Percentiles rank a stretch among this genome's conserved stretches.
phyloP scores from a whole-genome alignment of 2,797 vertebrate genomes.

The Takifugu rubripes region DNA sequence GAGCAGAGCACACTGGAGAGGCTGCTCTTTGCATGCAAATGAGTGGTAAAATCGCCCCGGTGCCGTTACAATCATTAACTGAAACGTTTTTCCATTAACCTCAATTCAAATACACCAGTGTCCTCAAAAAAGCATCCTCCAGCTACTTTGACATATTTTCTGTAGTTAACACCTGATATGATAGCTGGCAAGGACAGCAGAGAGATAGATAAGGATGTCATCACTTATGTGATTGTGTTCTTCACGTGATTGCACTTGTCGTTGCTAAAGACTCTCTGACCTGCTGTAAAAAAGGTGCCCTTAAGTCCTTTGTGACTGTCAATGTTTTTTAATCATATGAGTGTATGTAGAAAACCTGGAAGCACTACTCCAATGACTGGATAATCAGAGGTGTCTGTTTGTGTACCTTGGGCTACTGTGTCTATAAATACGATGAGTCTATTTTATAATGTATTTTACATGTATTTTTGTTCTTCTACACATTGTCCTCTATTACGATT shows the following conservation, averaged over 20 bases:
- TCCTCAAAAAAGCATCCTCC: not conserved
- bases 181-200: not conserved
- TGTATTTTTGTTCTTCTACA: too few species aligned
- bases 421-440: too few species aligned
- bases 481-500: too few species aligned
- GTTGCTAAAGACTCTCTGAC: conserved; percentile 4
- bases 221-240: not conserved
- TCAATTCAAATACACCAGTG: conserved; percentile 4
- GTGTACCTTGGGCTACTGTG: too few species aligned
- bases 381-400: too few species aligned
- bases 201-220: not conserved
- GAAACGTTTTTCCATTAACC: conserved; percentile 6
- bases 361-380: too few species aligned
- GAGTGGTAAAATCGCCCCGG: conserved; percentile 6
- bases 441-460: too few species aligned
- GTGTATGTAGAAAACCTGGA: too few species aligned
- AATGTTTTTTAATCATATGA: too few species aligned
- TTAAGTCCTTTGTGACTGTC: not conserved
- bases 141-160: not conserved
- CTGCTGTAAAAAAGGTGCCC: not conserved
- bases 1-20: not conserved
- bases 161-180: conserved; percentile 12
- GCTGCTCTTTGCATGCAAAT: conserved; percentile 15
- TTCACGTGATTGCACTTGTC: not conserved
- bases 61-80: conserved; percentile 17